These are phyloP conservation scores for Lagodon rhomboides DNA, from an alignment of 2,797 vertebrate genomes.

Conservation along the genomic window DNA sequence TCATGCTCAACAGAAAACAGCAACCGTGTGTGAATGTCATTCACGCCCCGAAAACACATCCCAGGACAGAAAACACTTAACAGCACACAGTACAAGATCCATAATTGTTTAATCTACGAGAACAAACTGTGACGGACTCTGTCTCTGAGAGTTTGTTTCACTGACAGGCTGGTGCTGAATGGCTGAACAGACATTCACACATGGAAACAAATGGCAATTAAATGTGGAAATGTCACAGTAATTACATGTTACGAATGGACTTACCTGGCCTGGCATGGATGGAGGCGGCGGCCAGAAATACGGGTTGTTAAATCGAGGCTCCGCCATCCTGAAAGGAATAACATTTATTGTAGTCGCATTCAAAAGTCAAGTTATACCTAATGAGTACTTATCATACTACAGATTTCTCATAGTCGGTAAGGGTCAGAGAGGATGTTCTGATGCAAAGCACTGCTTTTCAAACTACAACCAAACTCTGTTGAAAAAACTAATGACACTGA, in stretches of 20 bases:
- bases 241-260: constrained; percentile 51
- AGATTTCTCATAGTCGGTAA: not conserved
- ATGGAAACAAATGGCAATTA: constrained; percentile 58
- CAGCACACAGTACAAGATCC: constrained; percentile 3
- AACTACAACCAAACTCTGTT: not conserved
- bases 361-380: constrained; percentile 4
- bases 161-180: constrained; percentile 29
- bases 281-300: constrained; percentile 99
- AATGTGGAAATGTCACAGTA: constrained; percentile 30
- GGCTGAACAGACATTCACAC: constrained; percentile 76
- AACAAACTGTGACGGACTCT: not conserved
- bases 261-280: constrained; percentile 97
- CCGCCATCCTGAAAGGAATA: constrained; percentile 93
- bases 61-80: constrained; percentile 29
- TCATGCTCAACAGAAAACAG: constrained; percentile 84
- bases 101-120: not conserved
- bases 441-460: not conserved
- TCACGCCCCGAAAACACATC: constrained; percentile 43
- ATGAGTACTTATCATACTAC: not conserved
- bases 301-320: constrained; percentile 99
- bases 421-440: not conserved
- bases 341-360: constrained; percentile 17
- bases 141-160: not conserved
- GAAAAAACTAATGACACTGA: not conserved
- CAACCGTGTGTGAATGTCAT: constrained; percentile 76